Evolutionary conservation across 2,797 vertebrate species (phyloP).

Genomic region (Chiropotes sagulatus): DNA sequence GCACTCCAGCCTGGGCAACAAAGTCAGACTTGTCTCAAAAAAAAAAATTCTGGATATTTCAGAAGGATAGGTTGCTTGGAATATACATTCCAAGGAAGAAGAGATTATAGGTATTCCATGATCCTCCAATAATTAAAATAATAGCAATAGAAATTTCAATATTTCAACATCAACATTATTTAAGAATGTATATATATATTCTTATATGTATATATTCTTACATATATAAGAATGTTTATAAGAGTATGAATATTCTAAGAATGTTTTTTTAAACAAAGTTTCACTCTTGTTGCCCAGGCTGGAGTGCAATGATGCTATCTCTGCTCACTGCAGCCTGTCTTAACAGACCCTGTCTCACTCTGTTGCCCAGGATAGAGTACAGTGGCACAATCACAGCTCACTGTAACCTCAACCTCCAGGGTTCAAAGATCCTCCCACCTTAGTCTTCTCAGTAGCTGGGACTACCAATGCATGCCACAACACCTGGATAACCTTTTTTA

Average conservation of each 20-base stretch:
- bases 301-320: not conserved
- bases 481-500: not conserved
- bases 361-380: not conserved
- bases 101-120: not conserved
- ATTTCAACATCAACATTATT: not conserved
- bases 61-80: not conserved
- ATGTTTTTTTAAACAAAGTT: not conserved
- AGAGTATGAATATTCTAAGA: not conserved
- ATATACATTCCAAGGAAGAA: conserved; percentile 38
- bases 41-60: not conserved
- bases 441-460: not conserved
- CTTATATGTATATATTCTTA: not conserved
- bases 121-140: conserved; percentile 36
- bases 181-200: not conserved
- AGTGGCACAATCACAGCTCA: not conserved
- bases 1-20: too few species aligned
- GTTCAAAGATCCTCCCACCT: not conserved
- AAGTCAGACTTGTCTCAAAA: too few species aligned
- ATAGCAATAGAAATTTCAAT: conserved; percentile 12
- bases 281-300: not conserved
- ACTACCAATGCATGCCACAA: not conserved
- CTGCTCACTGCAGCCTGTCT: not conserved
- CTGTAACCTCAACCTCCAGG: not conserved
- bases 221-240: not conserved
- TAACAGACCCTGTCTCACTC: not conserved